phyloP scores from a whole-genome alignment of 2,888 invertebrate species.

The Rapana venosa region DNA sequence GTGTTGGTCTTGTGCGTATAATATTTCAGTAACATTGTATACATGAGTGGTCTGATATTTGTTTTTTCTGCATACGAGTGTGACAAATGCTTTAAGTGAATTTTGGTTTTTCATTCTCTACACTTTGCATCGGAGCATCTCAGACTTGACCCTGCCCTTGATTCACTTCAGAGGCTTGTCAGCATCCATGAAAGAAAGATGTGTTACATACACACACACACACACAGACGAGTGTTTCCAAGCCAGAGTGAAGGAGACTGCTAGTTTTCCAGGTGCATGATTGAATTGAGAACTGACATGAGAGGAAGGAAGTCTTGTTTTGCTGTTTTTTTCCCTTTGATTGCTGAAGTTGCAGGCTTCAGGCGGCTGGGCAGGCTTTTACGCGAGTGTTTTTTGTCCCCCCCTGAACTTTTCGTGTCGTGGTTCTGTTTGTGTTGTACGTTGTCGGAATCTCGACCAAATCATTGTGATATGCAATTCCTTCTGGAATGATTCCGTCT shows the following conservation, averaged over 20 bases:
- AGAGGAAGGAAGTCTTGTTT: not conserved
- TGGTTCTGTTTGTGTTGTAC: not conserved
- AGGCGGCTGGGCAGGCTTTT: not conserved
- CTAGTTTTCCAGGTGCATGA: not conserved
- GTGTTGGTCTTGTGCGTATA: no score
- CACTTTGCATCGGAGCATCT: no score
- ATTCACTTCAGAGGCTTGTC: no score
- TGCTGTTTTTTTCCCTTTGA: not conserved
- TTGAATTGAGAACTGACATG: not conserved
- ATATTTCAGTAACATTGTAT: no score
- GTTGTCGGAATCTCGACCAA: conserved; percentile 37
- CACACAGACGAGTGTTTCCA: not conserved
- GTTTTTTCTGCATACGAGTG: no score
- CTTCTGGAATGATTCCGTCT: conserved; percentile 10
- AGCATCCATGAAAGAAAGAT: no score
- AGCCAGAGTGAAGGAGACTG: not conserved
- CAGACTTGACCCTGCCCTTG: no score
- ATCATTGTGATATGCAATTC: conserved; percentile 35
- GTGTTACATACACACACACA: no score
- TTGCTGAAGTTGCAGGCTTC: no score
- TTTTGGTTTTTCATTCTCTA: no score
- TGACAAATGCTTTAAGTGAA: no score
- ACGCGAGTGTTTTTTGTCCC: not conserved
- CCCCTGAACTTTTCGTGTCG: not conserved
- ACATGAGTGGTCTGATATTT: no score